phyloP scores from a whole-genome alignment of 2,888 invertebrate species.

The Onchidella celtica region DNA sequence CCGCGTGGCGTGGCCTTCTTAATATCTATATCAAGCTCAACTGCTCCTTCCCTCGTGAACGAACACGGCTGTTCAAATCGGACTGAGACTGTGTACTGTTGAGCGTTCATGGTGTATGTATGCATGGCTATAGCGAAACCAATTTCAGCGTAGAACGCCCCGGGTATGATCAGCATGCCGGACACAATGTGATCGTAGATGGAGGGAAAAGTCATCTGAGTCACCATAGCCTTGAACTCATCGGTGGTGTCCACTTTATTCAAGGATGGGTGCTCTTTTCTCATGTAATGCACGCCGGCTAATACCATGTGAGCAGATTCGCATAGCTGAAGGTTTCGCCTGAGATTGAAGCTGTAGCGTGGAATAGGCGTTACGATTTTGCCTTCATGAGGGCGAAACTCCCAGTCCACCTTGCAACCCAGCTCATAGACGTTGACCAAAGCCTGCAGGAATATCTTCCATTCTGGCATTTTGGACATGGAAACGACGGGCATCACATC shows the following conservation, averaged over 20 bases:
- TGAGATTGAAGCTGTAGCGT: slow-evolving; percentile 59
- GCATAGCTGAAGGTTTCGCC: slow-evolving; percentile 46
- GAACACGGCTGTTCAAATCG: slow-evolving; percentile 50
- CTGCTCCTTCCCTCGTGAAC: slow-evolving; percentile 16
- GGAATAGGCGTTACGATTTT: slow-evolving; percentile 54
- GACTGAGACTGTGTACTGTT: slow-evolving; percentile 47
- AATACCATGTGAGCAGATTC: slow-evolving; percentile 49
- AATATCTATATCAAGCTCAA: slow-evolving; percentile 43
- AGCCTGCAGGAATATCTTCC: slow-evolving; percentile 44
- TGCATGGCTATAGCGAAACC: slow-evolving; percentile 57
- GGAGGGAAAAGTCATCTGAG: slow-evolving; percentile 41
- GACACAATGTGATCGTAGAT: slow-evolving; percentile 61
- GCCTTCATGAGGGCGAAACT: slow-evolving; percentile 42
- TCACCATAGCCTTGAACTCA: slow-evolving; percentile 37
- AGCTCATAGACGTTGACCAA: slow-evolving; percentile 52
- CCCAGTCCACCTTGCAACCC: slow-evolving; percentile 53
- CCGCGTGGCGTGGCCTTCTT: slow-evolving; percentile 24
- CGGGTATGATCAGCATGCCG: slow-evolving; percentile 58
- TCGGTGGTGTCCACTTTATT: slow-evolving; percentile 45
- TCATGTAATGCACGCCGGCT: slow-evolving; percentile 40
- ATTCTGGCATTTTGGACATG: slow-evolving; percentile 53
- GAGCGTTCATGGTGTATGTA: slow-evolving; percentile 29
- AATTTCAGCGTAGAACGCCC: slow-evolving; percentile 62
- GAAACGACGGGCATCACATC: slow-evolving; percentile 48
- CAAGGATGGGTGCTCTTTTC: slow-evolving; percentile 48